Conservation (phyloP, 2,888 invertebrate species). For the Coelopa pilipes region DNA sequence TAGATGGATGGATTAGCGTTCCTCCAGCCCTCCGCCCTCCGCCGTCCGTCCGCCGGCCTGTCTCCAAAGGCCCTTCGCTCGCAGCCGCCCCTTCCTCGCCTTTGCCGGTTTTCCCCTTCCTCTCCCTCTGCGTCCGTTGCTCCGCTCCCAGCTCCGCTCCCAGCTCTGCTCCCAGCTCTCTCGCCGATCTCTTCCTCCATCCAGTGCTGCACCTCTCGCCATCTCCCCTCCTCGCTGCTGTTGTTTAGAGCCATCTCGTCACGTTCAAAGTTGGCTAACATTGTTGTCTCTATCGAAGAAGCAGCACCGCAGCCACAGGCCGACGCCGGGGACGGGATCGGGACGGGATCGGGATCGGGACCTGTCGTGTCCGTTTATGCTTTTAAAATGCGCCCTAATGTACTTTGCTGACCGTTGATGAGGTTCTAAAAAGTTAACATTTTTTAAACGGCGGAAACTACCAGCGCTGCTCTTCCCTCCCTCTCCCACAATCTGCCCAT, state of each 20-base stretch:
- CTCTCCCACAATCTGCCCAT: no score
- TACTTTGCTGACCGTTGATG: slow-evolving; percentile 23
- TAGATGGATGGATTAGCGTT: slow-evolving; percentile 37
- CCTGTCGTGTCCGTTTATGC: neutral
- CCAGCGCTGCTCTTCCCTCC: no score
- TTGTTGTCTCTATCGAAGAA: slow-evolving; percentile 10
- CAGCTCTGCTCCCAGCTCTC: no score
- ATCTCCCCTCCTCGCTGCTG: no score
- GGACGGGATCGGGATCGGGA: neutral
- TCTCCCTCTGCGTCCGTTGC: no score
- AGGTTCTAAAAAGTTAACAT: slow-evolving; percentile 29
- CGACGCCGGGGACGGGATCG: slow-evolving; percentile 15
- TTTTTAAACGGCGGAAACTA: slow-evolving; percentile 10
- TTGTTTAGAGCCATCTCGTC: no score
- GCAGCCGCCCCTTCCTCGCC: neutral
- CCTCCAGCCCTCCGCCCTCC: slow-evolving; percentile 4
- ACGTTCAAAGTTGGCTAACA: neutral
- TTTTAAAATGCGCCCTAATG: slow-evolving; percentile 27
- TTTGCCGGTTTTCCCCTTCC: no score
- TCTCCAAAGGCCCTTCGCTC: neutral
- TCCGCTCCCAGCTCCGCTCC: no score
- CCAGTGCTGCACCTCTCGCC: no score
- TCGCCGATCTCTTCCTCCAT: no score
- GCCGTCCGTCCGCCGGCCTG: neutral
- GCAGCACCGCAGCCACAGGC: neutral